These are phyloP conservation scores for Urocyon cinereoargenteus DNA, from an alignment of 2,797 vertebrate species.

Conservation along the genomic window DNA sequence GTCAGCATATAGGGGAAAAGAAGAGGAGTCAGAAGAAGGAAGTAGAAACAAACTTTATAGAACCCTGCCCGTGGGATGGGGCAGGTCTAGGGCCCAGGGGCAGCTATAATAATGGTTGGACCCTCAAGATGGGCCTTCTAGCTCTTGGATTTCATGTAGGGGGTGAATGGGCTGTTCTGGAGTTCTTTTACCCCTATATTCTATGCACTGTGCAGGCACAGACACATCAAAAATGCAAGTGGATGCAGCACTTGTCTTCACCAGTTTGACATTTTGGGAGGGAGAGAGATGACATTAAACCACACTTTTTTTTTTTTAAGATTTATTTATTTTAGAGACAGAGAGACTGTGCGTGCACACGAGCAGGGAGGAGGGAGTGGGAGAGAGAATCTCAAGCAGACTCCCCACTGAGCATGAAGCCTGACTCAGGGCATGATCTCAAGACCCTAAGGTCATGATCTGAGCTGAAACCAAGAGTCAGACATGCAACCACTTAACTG, in stretches of 20 bases:
- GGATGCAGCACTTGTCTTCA: background rate
- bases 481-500: background rate
- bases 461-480: background rate
- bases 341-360: background rate
- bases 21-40: background rate
- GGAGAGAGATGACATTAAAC: background rate
- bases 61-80: no score
- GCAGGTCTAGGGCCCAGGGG: background rate
- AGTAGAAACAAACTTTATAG: background rate
- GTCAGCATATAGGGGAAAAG: rapidly evolving
- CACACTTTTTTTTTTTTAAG: background rate
- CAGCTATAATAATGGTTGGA: rapidly evolving
- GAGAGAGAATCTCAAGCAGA: background rate
- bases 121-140: rapidly evolving
- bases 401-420: background rate
- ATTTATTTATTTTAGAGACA: background rate
- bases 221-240: background rate
- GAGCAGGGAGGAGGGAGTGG: no score
- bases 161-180: rapidly evolving
- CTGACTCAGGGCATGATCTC: background rate
- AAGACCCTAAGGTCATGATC: background rate
- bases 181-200: rapidly evolving
- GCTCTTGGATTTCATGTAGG: background rate
- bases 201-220: background rate
- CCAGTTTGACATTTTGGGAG: background rate